Evolutionary conservation across 2,888 invertebrate genomes (phyloP), one percentile per base, ranked within the genome.

Genomic region (Peribatodes rhomboidaria): DNA sequence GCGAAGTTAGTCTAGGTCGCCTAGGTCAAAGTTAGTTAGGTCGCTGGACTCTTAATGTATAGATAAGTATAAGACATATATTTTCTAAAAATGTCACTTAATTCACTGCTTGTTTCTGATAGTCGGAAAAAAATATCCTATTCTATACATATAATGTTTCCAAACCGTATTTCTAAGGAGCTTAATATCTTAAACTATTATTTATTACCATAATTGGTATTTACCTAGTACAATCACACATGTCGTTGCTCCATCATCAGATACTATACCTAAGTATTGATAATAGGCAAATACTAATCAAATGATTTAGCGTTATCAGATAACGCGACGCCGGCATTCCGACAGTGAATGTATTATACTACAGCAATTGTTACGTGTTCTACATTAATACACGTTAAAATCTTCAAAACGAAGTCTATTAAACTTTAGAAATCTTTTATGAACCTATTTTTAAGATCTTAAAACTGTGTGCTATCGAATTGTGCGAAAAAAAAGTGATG

Each of bases 231-330:
- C 18, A 52, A 53, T 64, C 22, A 59, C 39, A 47, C 54, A 22
- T 41, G 59, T 55, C 27, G 64, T 55, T 61, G 67, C 71, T 72
- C 50, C 63, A 65, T 67, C 69, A 69, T 71, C 71, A 71, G 68
- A 69, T 39, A 39, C 18, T 20, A n/a, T 46, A n/a, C 53, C 54
- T 67, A 59, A 71, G 50, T 62, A 66, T 64, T 69, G 79, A 82
- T 83, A 81, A 76, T 77, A 73, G 65, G 61, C 67, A 77, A 75
- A 76, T 77, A 77, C 68, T 78, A 79, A 83, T 83, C 82, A 72
- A 69, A 75, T 62, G 72, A 75, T 69, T 69, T 67, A 50, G 13
- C 61, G 61, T 67, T 83, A 82, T 81, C 81, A 65, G 83, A 83
- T 83, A 83, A 81, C 66, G 55, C n/a, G 44, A 7, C 52, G 20